These are phyloP conservation scores for Fukomys damarensis DNA, from an alignment of 2,113 vertebrate genomes.

Conservation along the genomic window DNA sequence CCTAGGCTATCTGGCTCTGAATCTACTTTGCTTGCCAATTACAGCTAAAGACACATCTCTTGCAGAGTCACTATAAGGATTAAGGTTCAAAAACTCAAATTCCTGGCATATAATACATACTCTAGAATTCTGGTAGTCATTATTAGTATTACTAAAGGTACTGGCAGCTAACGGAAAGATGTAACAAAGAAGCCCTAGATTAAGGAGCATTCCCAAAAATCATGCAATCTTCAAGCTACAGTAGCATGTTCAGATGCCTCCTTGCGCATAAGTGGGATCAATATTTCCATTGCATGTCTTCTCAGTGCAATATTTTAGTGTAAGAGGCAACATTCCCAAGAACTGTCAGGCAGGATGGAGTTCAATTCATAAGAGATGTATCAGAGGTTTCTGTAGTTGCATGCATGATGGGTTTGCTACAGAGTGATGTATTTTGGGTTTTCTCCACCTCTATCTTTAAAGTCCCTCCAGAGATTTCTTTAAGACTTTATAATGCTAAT, in stretches of 20 bases:
- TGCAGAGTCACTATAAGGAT: neutral
- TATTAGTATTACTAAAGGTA: neutral
- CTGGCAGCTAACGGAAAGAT: neutral
- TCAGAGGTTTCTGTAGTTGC: constrained; percentile 62
- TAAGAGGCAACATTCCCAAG: constrained; percentile 63
- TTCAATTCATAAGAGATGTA: constrained; percentile 63
- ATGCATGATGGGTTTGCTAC: neutral
- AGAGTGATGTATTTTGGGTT: neutral
- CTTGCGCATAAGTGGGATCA: constrained; percentile 51
- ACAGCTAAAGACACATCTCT: neutral
- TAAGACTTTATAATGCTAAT: constrained; percentile 54
- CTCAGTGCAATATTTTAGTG: constrained; percentile 65
- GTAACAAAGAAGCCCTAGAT: constrained; percentile 9
- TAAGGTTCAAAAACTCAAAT: neutral
- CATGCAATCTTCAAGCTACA: constrained; percentile 19
- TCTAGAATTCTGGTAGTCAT: neutral
- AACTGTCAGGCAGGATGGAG: constrained; percentile 59
- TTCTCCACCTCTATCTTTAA: neutral
- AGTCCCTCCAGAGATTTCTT: constrained; percentile 17
- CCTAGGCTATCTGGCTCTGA: neutral
- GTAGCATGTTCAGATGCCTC: constrained; percentile 45
- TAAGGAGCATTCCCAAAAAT: constrained; percentile 17
- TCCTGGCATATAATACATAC: neutral
- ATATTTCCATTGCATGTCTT: constrained; percentile 56
- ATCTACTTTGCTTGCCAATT: neutral